Conservation (phyloP, 2,113 vertebrate genomes). For the Tragelaphus scriptus region DNA sequence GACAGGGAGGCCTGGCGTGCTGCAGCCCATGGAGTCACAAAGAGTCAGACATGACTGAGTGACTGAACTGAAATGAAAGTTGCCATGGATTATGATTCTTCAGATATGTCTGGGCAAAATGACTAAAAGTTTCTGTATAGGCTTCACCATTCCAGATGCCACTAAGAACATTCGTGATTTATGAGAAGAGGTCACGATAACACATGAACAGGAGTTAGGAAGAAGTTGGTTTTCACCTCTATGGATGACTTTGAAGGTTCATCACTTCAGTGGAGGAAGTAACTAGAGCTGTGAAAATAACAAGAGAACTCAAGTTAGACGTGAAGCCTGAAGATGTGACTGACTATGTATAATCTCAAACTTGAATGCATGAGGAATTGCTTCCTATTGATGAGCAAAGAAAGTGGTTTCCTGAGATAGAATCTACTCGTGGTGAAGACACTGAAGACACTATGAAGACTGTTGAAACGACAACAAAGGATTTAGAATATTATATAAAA, state of each 20-base stretch:
- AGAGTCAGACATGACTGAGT: background rate
- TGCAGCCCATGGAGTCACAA: background rate
- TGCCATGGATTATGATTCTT: background rate
- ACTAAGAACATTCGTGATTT: background rate
- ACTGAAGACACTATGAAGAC: fast-evolving
- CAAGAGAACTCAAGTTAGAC: background rate
- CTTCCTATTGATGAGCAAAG: background rate
- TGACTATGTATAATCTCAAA: background rate
- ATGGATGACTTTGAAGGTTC: background rate
- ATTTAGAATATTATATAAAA: background rate
- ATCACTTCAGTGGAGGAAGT: background rate
- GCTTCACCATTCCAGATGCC: background rate
- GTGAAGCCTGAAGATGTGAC: background rate
- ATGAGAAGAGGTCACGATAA: background rate
- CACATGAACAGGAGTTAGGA: background rate
- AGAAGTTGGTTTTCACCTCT: background rate
- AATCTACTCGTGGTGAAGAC: background rate
- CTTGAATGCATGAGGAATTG: background rate
- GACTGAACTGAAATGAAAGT: background rate
- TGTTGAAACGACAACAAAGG: background rate
- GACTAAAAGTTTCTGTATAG: background rate
- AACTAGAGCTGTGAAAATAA: background rate
- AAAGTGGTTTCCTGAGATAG: background rate
- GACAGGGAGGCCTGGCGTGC: background rate
- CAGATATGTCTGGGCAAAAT: background rate